These are phyloP conservation scores for Holocentrus rufus DNA, from an alignment of 2,797 vertebrate genomes.

Conservation along the genomic window DNA sequence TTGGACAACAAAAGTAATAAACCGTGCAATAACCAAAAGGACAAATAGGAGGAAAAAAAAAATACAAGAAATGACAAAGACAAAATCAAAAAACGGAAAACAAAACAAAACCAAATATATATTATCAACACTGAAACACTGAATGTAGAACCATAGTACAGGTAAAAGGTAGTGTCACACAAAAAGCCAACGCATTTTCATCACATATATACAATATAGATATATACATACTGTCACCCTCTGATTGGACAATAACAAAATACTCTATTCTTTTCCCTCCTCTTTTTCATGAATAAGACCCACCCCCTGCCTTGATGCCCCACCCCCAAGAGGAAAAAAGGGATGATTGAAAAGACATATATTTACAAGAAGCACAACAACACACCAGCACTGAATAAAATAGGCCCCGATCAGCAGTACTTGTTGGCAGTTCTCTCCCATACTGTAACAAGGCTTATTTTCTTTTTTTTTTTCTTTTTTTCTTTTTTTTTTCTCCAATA, in stretches of 20 bases:
- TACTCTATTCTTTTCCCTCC: constrained; percentile 88
- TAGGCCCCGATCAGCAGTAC: constrained; percentile 89
- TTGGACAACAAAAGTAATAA: constrained; percentile 93
- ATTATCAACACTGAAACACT: constrained; percentile 96
- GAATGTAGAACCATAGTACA: constrained; percentile 95
- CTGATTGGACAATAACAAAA: constrained; percentile 95
- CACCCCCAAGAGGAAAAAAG: constrained; percentile 81
- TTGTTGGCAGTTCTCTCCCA: constrained; percentile 85
- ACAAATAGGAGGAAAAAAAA: constrained; percentile 71
- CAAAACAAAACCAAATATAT: constrained; percentile 88
- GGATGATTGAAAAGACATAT: constrained; percentile 90
- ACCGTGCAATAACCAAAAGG: constrained; percentile 93
- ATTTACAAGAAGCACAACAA: constrained; percentile 93
- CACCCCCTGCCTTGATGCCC: constrained; percentile 79
- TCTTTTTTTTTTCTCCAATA: constrained; percentile 39
- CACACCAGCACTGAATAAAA: constrained; percentile 91
- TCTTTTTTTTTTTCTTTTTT: constrained; percentile 42
- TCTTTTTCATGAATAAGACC: constrained; percentile 83
- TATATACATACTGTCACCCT: constrained; percentile 94
- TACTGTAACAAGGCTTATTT: constrained; percentile 80
- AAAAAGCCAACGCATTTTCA: constrained; percentile 93
- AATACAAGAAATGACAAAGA: constrained; percentile 86
- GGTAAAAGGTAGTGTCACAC: constrained; percentile 93
- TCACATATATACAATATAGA: constrained; percentile 98
- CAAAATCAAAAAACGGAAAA: constrained; percentile 81